A percentile compares a stretch with the other conserved stretches of the same genome.
These are phyloP conservation scores for Rhadina sibilatrix DNA, from an alignment of 2,113 vertebrate species.

Conservation along the genomic window DNA sequence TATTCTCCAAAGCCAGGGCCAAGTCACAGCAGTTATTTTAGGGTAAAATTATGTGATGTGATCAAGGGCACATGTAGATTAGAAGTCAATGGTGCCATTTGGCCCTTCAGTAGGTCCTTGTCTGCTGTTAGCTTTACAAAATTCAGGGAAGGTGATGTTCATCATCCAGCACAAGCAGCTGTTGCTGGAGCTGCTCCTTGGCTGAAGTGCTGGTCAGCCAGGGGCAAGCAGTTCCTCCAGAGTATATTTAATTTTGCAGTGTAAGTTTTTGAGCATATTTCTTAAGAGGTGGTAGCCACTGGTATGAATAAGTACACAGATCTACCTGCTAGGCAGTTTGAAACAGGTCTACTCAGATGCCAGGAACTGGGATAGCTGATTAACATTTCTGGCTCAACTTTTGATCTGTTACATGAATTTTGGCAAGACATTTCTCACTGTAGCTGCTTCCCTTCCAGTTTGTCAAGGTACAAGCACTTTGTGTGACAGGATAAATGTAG, in stretches of 20 bases:
- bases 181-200: slow-evolving; percentile 5
- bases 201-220: neutral
- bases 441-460: neutral
- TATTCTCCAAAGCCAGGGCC: neutral
- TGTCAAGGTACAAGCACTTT: neutral
- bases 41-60: neutral
- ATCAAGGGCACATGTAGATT: neutral
- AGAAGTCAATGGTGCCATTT: neutral
- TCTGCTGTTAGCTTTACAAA: neutral
- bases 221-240: neutral
- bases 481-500: neutral
- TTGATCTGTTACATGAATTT: neutral
- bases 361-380: neutral
- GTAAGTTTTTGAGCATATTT: neutral
- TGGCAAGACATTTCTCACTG: neutral
- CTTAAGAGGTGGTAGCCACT: neutral
- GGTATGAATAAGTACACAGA: neutral
- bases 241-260: neutral
- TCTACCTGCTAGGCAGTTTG: neutral
- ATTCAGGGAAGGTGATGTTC: neutral
- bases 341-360: neutral
- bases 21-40: neutral
- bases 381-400: neutral
- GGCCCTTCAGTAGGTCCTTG: neutral
- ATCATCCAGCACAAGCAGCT: neutral